Percentiles rank a stretch among this genome's conserved stretches.
phyloP scores from a whole-genome alignment of 2,113 vertebrate genomes.

The Brienomyrus brachyistius region DNA sequence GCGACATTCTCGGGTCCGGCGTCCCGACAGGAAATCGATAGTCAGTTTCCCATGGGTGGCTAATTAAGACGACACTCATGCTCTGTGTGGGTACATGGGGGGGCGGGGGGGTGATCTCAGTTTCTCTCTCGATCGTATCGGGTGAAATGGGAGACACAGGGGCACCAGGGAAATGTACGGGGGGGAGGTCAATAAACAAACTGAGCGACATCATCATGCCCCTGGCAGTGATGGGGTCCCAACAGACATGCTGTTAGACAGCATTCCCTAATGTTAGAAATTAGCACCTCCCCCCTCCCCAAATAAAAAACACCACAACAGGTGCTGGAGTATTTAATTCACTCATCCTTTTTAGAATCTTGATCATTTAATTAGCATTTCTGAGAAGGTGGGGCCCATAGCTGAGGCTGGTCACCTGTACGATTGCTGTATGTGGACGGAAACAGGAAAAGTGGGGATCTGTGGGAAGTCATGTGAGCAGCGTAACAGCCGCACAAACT shows the following conservation, averaged over 20 bases:
- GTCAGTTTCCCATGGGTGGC: slow-evolving; percentile 62
- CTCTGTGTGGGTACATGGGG: slow-evolving; percentile 50
- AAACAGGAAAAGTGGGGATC: background rate
- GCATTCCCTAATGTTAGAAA: slow-evolving; percentile 8
- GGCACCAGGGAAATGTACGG: slow-evolving; percentile 53
- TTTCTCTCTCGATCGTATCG: slow-evolving; percentile 61
- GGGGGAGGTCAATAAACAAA: slow-evolving; percentile 46
- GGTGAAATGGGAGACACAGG: slow-evolving; percentile 53
- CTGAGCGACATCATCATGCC: slow-evolving; percentile 27
- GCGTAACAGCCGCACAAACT: background rate
- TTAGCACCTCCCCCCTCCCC: background rate
- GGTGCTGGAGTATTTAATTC: background rate
- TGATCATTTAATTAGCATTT: slow-evolving; percentile 14
- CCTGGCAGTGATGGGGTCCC: background rate
- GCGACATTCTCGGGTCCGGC: slow-evolving; percentile 43
- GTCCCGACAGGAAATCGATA: slow-evolving; percentile 76
- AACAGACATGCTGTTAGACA: slow-evolving; percentile 14
- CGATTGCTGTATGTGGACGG: background rate
- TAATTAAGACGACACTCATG: slow-evolving; percentile 75
- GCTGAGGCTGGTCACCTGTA: background rate
- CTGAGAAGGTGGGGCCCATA: background rate
- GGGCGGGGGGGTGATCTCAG: slow-evolving; percentile 46
- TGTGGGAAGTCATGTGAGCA: background rate
- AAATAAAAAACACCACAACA: background rate
- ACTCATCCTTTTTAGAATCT: background rate